These are phyloP conservation scores for Peromyscus maniculatus DNA, from an alignment of 2,113 vertebrate species.

Conservation along the genomic window DNA sequence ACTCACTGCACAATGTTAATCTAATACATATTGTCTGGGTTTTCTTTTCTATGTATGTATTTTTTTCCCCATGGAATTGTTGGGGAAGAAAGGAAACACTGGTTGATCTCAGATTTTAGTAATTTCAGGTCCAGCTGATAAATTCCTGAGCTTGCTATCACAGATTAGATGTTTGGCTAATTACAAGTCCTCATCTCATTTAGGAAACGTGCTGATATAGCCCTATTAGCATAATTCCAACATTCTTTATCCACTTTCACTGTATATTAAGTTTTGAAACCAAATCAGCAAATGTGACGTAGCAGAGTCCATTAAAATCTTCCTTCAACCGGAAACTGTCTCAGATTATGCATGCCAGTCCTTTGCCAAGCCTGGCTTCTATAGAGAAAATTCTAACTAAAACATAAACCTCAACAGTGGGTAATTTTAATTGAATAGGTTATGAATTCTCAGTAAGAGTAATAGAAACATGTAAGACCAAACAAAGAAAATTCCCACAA, in stretches of 20 bases:
- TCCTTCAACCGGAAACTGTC: background rate
- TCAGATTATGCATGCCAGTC: fast-evolving
- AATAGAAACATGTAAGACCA: slow-evolving; percentile 3
- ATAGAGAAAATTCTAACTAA: background rate
- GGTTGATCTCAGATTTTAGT: background rate
- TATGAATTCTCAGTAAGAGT: slow-evolving; percentile 43
- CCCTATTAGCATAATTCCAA: background rate
- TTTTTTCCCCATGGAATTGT: background rate
- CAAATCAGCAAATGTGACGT: background rate
- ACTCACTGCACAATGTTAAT: background rate
- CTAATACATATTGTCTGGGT: background rate
- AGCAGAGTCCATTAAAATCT: background rate
- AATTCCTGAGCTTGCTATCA: background rate
- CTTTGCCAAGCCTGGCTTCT: background rate
- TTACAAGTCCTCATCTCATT: background rate
- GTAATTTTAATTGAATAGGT: slow-evolving; percentile 54
- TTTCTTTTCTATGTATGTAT: background rate
- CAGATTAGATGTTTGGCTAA: background rate
- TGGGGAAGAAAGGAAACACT: background rate
- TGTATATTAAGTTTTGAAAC: slow-evolving; percentile 11
- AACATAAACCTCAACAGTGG: background rate
- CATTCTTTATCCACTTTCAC: background rate
- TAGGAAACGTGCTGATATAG: background rate
- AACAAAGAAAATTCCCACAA: slow-evolving; percentile 50
- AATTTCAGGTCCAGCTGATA: background rate